phyloP scores from a whole-genome alignment of 2,888 invertebrate species.

The Diarsia rubi region DNA sequence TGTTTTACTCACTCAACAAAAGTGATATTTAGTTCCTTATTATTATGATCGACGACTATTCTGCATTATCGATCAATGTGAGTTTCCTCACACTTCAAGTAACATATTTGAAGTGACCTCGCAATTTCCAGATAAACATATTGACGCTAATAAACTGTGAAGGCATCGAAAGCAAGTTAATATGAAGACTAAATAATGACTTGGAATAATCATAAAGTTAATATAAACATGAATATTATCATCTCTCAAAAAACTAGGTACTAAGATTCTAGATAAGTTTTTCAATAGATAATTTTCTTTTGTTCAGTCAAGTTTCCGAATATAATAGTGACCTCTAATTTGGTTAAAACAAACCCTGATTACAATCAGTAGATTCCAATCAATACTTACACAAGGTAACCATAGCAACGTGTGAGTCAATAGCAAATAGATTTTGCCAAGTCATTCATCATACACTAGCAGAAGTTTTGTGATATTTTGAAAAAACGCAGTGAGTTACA shows the following conservation, averaged over 20 bases:
- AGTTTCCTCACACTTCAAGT: not conserved
- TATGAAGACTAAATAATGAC: conserved; percentile 20
- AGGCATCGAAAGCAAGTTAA: conserved; percentile 36
- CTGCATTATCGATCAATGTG: not conserved
- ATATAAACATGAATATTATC: not conserved
- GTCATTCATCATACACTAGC: conserved; percentile 5
- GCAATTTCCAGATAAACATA: conserved; percentile 11
- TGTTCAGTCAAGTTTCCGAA: not conserved
- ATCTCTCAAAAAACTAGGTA: not conserved
- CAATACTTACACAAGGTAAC: conserved; percentile 26
- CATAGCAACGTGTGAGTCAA: conserved; percentile 33
- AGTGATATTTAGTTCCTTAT: not conserved
- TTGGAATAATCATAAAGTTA: not conserved
- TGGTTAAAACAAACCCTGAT: not conserved
- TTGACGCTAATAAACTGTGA: conserved; percentile 24
- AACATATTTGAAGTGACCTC: not conserved
- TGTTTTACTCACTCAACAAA: not conserved
- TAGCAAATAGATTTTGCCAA: not conserved
- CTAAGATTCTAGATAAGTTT: conserved; percentile 1
- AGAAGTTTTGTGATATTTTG: not conserved
- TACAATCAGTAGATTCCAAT: conserved; percentile 11
- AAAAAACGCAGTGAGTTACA: not conserved
- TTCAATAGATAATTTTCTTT: not conserved
- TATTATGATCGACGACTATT: not conserved
- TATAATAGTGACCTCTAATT: not conserved